Base-by-base conservation (phyloP, 1,140 invertebrate species). In the Diploscapter pachys region DNA sequence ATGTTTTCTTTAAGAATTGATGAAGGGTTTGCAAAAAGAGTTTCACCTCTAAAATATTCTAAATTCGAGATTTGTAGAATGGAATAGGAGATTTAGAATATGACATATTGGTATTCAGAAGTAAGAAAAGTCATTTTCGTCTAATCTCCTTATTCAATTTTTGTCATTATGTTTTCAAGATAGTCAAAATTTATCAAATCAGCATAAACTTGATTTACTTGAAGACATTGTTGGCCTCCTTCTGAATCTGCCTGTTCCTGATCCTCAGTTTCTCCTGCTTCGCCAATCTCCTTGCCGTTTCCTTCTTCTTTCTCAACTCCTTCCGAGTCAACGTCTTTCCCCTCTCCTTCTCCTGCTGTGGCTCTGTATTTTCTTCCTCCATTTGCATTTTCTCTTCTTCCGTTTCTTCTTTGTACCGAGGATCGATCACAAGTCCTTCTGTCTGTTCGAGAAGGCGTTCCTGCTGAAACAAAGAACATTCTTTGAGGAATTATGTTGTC, bases 201-300 rank as follows among this genome's bases (percentile, higher is more conserved):
- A 68, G 51, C n/a, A 52, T 6, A 54, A 31, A 31, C 31, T 0
- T 31, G 31, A 68, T 66, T 62, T n/a, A 74, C 73, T 63, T 71
- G 57, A 71, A 78, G 11, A 78, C 72, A n/a, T 78, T 68, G 61
- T 78, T 78, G 31, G 66, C 63, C 31, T 74, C 31, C 31, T 31
- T 31, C 31, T 31, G 31, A 31, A 31, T 31, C 31, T 31, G 31
- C 31, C 31, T 31, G 31, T 31, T 31, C 31, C 31, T 31, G 31
- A 31, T 31, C 31, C 31, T 31, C 31, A 31, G 31, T 31, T 31
- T 31, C 31, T 31, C 31, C 31, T 31, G 31, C 1, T 31, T 31
- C 1, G 31, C 59, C 55, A 70, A 50, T 48, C 67, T 59, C 62
- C 49, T 68, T 5, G 65, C 59, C 66, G 73, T 78, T 48, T 78